Evolutionary conservation across 2,888 invertebrate species (phyloP), one percentile per base, ranked within the genome.

Genomic region (Spicauda simplicius): DNA sequence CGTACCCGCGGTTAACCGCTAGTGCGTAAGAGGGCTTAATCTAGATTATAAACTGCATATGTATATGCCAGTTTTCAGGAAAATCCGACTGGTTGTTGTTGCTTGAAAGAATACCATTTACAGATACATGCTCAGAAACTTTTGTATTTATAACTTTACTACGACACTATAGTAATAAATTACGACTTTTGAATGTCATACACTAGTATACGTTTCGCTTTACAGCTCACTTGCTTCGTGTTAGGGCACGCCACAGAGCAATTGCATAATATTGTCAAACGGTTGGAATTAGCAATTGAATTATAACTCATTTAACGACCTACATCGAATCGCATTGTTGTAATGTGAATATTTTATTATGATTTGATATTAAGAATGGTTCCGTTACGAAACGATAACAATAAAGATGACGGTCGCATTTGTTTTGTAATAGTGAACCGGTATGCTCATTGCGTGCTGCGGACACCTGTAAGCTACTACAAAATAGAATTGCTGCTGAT

Each of bases 251-350:
- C 25, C 60, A 66, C 60, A 66, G 33, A 60, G 55, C 55, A 25
- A 66, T 66, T 66, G 45, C 66, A 75, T 74, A 76, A 75, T 69
- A 64, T 70, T 75, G 73, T 73, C 74, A 72, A 74, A 74, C 72
- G 70, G 70, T 72, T 73, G 67, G 69, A 70, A 72, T 73, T 70
- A 68, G 71, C 74, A 76, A 77, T 76, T 74, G 76, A 76, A 75
- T 75, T 71, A 74, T 75, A 70, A 71, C 69, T 69, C 70, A 74
- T 71, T 64, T 69, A 73, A 69, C 67, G 63, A 68, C 70, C 69
- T 71, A 71, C 63, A 71, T 67, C 54, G 62, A 60, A 56, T 69
- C 57, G 64, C 65, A 70, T 64, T 59, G 59, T 60, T 55, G 66
- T 60, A 66, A 66, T 50, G 45, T 60, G 66, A 66, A 60, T 60